These are phyloP conservation scores for Troides aeacus DNA, from an alignment of 2,888 invertebrate species.

Conservation along the genomic window DNA sequence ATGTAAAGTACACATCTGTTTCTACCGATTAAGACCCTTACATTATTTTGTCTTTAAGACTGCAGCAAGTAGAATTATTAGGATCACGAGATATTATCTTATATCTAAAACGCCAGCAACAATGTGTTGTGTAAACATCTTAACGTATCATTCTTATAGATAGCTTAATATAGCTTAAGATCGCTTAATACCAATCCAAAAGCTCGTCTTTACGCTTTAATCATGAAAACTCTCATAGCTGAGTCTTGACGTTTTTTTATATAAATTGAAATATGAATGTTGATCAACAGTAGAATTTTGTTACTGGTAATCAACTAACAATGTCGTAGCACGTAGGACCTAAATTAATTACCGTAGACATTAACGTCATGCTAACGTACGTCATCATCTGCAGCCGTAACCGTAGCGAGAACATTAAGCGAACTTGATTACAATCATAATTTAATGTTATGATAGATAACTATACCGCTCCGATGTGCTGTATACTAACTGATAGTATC, in stretches of 20 bases:
- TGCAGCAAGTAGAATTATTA: no score
- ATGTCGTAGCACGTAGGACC: neutral
- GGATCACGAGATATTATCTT: no score
- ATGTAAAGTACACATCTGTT: no score
- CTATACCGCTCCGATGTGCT: no score
- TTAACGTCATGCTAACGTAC: slow-evolving; percentile 16
- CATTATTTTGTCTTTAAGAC: no score
- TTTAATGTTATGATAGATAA: slow-evolving; percentile 1
- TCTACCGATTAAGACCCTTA: no score
- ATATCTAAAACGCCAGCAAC: no score
- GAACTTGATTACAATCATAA: slow-evolving; percentile 9
- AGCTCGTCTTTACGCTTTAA: neutral
- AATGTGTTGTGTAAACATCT: no score
- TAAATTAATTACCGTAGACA: slow-evolving; percentile 20
- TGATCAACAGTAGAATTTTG: neutral
- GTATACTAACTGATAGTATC: no score
- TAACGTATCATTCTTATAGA: no score
- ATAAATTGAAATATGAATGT: neutral
- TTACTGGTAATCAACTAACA: neutral
- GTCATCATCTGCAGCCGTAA: slow-evolving; percentile 10
- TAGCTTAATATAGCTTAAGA: no score
- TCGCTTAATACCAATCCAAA: no score
- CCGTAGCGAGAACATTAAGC: slow-evolving; percentile 5
- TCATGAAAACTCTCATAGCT: neutral
- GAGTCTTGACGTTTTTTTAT: neutral